Evolutionary conservation across 2,113 vertebrate species (phyloP).

Genomic region (Nothobranchius kuhntae): DNA sequence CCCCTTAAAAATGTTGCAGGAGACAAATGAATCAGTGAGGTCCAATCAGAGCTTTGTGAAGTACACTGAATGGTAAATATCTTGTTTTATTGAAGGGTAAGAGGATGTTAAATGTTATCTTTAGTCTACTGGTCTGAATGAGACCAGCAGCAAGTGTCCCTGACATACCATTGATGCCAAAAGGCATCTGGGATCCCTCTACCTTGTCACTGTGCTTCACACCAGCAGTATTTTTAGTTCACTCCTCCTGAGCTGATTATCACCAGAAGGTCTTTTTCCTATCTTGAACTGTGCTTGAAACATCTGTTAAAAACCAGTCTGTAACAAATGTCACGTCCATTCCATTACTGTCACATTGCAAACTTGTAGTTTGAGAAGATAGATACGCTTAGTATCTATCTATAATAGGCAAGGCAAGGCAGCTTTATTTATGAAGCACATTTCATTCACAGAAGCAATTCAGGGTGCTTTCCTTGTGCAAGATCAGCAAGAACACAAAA

Average conservation of each 20-base stretch:
- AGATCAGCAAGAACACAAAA: too few relatives aligned
- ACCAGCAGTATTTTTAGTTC: slow-evolving; percentile 77
- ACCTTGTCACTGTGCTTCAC: slow-evolving; percentile 67
- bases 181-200: slow-evolving; percentile 65
- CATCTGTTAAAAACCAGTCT: slow-evolving; percentile 18
- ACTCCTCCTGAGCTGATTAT: slow-evolving; percentile 64
- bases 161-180: slow-evolving; percentile 56
- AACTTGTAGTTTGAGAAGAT: too few relatives aligned
- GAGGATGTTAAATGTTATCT: slow-evolving; percentile 49
- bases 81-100: slow-evolving; percentile 31
- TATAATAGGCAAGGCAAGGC: too few relatives aligned
- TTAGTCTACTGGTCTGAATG: slow-evolving; percentile 37
- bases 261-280: slow-evolving; percentile 52
- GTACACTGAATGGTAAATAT: slow-evolving; percentile 8
- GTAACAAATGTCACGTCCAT: not conserved
- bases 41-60: too few relatives aligned
- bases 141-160: slow-evolving; percentile 42
- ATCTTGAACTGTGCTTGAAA: slow-evolving; percentile 35
- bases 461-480: too few relatives aligned
- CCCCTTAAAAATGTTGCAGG: too few relatives aligned
- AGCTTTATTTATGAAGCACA: too few relatives aligned
- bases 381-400: too few relatives aligned
- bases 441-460: too few relatives aligned
- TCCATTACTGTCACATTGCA: too few relatives aligned
- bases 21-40: too few relatives aligned